A percentile compares a stretch with the other conserved stretches of the same genome.
phyloP scores from a whole-genome alignment of 2,797 vertebrate species.

The Phoxinus dragarum region DNA sequence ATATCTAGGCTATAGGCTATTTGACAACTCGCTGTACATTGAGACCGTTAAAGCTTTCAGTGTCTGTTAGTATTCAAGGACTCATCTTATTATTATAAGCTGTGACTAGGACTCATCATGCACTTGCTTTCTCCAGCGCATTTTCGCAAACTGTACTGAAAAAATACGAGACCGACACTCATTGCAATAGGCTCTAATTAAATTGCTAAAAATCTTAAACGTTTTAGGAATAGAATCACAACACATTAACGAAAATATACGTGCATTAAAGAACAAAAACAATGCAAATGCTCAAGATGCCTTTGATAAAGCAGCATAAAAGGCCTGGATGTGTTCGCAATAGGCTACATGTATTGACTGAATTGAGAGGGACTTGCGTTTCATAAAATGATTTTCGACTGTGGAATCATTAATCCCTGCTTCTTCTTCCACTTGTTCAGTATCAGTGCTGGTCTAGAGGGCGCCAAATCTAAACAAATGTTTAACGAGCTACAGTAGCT shows the following conservation, averaged over 20 bases:
- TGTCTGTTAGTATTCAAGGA: not conserved
- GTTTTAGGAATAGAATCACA: not conserved
- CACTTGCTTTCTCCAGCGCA: not conserved
- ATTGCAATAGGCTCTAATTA: not conserved
- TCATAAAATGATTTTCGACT: not conserved
- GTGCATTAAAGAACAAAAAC: not conserved
- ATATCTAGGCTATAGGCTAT: not conserved
- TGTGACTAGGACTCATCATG: not conserved
- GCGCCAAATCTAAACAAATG: conserved; percentile 1
- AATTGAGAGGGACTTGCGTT: not conserved
- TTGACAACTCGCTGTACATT: not conserved
- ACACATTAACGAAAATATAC: not conserved
- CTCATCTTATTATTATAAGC: not conserved
- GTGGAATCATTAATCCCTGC: not conserved
- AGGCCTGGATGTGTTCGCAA: not conserved
- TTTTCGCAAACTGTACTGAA: not conserved
- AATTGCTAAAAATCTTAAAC: not conserved
- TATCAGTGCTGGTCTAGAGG: conserved; percentile 6
- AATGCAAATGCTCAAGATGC: not conserved
- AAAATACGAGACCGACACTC: not conserved
- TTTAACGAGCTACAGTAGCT: not conserved
- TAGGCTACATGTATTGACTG: not conserved
- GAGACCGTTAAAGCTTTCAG: not conserved
- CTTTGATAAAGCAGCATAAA: not conserved
- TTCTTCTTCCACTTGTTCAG: not conserved